Evolutionary conservation across 2,113 vertebrate species (phyloP).

Genomic region (Anhinga rufa): DNA sequence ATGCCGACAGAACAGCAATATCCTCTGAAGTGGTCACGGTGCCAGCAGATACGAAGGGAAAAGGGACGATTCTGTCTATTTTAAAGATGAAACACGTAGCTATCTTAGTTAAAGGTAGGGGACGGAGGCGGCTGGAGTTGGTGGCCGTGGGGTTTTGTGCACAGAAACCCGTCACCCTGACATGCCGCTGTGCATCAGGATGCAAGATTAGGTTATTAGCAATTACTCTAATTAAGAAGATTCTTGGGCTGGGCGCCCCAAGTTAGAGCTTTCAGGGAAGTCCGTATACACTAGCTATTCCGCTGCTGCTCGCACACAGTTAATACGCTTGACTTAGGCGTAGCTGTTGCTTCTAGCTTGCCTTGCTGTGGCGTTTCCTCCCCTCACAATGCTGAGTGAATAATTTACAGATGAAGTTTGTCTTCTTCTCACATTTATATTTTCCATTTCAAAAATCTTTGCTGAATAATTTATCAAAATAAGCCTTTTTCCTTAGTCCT

Average conservation of each 20-base stretch:
- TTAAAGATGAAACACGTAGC: background rate
- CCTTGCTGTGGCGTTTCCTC: background rate
- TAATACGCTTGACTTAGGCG: fast-evolving
- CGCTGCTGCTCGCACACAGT: background rate
- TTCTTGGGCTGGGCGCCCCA: background rate
- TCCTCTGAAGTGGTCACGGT: background rate
- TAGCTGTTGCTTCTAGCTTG: background rate
- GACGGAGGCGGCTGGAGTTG: fast-evolving
- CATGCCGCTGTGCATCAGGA: background rate
- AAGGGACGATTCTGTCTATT: background rate
- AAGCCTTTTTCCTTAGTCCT: background rate
- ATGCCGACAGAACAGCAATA: background rate
- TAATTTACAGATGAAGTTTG: background rate
- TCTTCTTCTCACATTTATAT: background rate
- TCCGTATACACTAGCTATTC: fast-evolving
- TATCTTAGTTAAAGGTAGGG: background rate
- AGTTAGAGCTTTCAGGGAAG: background rate
- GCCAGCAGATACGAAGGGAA: background rate
- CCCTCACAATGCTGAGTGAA: background rate
- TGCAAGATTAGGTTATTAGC: background rate
- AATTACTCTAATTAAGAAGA: background rate
- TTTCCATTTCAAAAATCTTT: background rate
- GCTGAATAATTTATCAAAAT: constrained; percentile 31
- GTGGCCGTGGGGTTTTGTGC: background rate
- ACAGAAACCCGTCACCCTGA: background rate